A percentile compares a stretch with the other conserved stretches of the same genome.
Conservation (phyloP, 2,797 vertebrate species). For the Garrulus glandarius region DNA sequence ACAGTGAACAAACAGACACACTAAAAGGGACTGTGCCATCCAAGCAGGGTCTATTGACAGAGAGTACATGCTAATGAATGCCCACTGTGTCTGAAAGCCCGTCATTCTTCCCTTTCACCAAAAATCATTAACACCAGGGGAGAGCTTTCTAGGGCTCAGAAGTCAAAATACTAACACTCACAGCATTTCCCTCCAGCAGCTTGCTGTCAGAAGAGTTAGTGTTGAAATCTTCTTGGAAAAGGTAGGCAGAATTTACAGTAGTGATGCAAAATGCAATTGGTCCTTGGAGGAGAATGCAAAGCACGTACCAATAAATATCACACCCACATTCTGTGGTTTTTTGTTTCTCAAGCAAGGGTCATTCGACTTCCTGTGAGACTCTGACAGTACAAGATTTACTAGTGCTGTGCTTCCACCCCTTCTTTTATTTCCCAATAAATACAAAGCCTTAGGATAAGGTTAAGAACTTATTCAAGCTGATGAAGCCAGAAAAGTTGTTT, state of each 20-base stretch:
- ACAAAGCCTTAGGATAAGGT: conserved; percentile 1
- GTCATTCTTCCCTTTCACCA: not conserved
- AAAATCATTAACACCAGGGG: not conserved
- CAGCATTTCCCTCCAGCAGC: rapidly evolving
- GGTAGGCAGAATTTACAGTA: not conserved
- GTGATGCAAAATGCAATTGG: not conserved
- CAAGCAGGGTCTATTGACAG: not conserved
- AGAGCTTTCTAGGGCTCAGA: not conserved
- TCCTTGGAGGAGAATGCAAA: not conserved
- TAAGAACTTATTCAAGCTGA: not conserved
- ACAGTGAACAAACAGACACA: not conserved
- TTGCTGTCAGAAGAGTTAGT: not conserved
- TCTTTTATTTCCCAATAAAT: conserved; percentile 32
- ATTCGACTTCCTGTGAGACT: conserved; percentile 9
- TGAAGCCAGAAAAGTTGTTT: not conserved
- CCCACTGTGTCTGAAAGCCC: not conserved
- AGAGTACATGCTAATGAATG: not conserved
- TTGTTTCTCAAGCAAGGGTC: conserved; percentile 5
- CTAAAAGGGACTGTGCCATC: not conserved
- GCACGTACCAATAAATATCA: conserved; percentile 1
- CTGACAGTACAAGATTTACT: not conserved
- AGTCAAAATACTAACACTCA: not conserved
- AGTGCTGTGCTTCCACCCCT: not conserved
- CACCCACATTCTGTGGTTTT: conserved; percentile 24
- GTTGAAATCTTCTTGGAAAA: not conserved